Conservation (phyloP, 2,113 vertebrate genomes). For the Anseranas semipalmata region DNA sequence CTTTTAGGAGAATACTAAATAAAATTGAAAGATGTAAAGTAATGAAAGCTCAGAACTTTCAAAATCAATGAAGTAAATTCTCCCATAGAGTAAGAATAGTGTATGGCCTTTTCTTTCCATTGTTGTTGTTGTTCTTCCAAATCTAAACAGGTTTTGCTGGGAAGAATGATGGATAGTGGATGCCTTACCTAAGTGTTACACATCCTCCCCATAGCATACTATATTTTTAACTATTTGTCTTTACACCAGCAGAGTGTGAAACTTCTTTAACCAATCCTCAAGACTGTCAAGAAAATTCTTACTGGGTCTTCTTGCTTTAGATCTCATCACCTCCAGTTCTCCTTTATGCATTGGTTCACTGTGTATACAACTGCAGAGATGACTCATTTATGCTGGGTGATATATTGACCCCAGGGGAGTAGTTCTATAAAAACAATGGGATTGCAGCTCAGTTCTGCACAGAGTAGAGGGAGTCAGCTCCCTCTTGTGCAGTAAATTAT, state of each 20-base stretch:
- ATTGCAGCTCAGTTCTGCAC: not conserved
- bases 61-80: not conserved
- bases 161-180: not conserved
- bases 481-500: not conserved
- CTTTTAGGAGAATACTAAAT: not conserved
- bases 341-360: not conserved
- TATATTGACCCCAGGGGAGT: not conserved
- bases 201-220: not conserved
- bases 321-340: not conserved
- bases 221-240: not conserved
- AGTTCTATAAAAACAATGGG: not conserved
- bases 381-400: not conserved
- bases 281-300: not conserved
- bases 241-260: accelerated
- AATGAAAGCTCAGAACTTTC: not conserved
- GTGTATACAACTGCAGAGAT: not conserved
- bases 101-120: not conserved
- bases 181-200: not conserved
- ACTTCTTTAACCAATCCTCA: not conserved
- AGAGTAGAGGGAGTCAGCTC: not conserved
- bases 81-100: accelerated
- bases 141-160: not conserved
- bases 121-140: not conserved
- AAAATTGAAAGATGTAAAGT: not conserved
- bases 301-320: not conserved